Conservation (phyloP, 2,113 vertebrate genomes). For the Cryptotis parvus region DNA sequence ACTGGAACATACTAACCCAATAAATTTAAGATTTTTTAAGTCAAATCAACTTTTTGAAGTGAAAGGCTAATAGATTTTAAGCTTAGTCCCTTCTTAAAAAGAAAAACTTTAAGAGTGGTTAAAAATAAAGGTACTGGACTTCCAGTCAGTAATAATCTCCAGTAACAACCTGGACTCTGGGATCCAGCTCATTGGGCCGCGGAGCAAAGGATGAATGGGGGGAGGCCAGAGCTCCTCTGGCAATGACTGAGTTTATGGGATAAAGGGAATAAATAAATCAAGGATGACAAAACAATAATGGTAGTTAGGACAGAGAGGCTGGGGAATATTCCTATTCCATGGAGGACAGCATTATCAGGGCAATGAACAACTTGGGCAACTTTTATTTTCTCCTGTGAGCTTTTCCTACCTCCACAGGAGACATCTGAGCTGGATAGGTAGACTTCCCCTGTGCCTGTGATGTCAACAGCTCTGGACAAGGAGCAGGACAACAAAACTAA, state of each 20-base stretch:
- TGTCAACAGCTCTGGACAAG: neutral
- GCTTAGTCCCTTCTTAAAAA: constrained; percentile 56
- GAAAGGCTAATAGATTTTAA: constrained; percentile 65
- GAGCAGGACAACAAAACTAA: neutral
- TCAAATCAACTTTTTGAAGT: constrained; percentile 63
- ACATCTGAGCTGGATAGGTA: neutral
- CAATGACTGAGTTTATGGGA: neutral
- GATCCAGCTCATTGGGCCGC: constrained; percentile 39
- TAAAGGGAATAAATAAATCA: constrained; percentile 14
- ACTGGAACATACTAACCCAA: constrained; percentile 59
- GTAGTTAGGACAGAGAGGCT: neutral
- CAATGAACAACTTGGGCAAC: neutral
- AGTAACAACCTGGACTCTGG: constrained; percentile 54
- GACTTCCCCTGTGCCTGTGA: neutral
- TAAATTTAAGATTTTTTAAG: constrained; percentile 69
- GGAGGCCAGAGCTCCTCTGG: constrained; percentile 30
- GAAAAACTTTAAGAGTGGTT: constrained; percentile 47
- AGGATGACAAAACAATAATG: neutral
- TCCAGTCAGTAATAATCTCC: constrained; percentile 46
- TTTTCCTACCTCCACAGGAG: neutral
- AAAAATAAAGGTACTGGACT: constrained; percentile 63
- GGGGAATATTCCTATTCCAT: neutral
- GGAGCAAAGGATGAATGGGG: neutral
- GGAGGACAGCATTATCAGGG: neutral
- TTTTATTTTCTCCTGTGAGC: neutral